These are phyloP conservation scores for Phylloscopus trochilus DNA, from an alignment of 2,113 vertebrate genomes.

Conservation along the genomic window DNA sequence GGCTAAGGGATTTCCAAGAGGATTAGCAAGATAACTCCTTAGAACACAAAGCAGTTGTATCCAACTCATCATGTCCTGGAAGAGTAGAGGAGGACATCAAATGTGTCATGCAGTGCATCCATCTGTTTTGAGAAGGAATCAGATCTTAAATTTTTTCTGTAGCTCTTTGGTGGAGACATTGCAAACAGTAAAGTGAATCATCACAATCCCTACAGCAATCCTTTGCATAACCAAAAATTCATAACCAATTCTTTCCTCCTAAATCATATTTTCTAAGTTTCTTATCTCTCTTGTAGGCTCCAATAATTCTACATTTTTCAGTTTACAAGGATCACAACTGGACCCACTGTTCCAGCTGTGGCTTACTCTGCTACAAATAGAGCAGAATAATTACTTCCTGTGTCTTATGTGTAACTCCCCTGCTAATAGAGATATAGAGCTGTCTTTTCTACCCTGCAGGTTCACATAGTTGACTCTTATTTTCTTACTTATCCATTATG, in stretches of 20 bases:
- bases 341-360: neutral
- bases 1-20: neutral
- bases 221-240: neutral
- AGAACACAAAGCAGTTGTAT: neutral
- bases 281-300: neutral
- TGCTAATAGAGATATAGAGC: neutral
- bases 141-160: neutral
- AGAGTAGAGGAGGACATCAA: neutral
- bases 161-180: neutral
- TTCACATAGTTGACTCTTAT: neutral
- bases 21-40: neutral
- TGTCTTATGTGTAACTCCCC: neutral
- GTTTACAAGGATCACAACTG: neutral
- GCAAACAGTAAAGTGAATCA: neutral
- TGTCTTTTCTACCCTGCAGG: neutral
- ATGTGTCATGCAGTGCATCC: neutral
- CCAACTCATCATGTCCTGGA: accelerated
- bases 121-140: neutral
- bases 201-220: neutral
- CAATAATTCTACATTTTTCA: neutral
- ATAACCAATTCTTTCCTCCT: neutral
- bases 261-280: neutral
- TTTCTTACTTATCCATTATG: neutral
- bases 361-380: neutral
- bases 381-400: neutral